phyloP scores from a whole-genome alignment of 2,888 invertebrate genomes.

The Apamea sordens region DNA sequence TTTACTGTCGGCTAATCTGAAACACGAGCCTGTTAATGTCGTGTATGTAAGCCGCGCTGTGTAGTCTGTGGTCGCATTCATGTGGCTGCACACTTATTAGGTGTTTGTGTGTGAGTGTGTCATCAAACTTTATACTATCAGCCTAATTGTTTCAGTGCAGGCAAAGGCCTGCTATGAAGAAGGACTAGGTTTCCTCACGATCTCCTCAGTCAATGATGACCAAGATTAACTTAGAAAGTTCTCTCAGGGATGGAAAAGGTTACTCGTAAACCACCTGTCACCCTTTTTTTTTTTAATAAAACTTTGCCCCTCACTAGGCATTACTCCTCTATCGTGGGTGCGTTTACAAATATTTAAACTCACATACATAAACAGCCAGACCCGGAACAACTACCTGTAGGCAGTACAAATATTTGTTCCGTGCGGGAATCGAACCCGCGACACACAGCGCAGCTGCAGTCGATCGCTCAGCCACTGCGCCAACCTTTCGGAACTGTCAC shows the following conservation, averaged over 20 bases:
- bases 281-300: too few species aligned
- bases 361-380: too few species aligned
- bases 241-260: not conserved
- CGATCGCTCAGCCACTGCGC: too few species aligned
- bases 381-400: too few species aligned
- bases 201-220: not conserved
- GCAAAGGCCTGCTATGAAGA: not conserved
- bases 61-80: constrained; percentile 34
- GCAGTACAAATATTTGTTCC: too few species aligned
- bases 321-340: too few species aligned
- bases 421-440: too few species aligned
- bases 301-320: too few species aligned
- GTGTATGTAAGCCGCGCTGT: constrained; percentile 13
- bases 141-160: not conserved
- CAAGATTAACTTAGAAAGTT: not conserved
- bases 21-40: constrained; percentile 35
- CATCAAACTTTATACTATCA: not conserved
- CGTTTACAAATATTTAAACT: too few species aligned
- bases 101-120: not conserved
- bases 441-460: too few species aligned
- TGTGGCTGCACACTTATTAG: constrained; percentile 33
- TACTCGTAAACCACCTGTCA: not conserved
- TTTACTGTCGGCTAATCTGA: constrained; percentile 34
- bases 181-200: not conserved
- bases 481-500: too few species aligned